phyloP scores from a whole-genome alignment of 2,888 invertebrate genomes.

The Drosophila macrothrix region DNA sequence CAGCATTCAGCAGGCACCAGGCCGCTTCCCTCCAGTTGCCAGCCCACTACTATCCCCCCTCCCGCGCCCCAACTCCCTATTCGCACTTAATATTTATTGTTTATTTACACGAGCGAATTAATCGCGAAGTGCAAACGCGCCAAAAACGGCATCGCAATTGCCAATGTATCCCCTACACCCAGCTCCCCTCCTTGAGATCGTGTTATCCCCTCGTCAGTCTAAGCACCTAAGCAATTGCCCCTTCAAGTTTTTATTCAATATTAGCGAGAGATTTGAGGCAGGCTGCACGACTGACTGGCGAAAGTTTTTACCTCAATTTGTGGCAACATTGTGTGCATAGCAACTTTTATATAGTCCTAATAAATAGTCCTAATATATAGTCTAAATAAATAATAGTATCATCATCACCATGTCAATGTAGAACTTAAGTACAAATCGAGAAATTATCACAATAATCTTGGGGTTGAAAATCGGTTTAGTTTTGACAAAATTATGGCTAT shows the following conservation, averaged over 20 bases:
- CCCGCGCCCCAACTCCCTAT: neutral
- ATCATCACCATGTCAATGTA: neutral
- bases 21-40: neutral
- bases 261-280: constrained; percentile 26
- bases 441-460: neutral
- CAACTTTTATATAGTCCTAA: neutral
- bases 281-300: constrained; percentile 24
- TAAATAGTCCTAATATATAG: neutral
- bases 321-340: constrained; percentile 21
- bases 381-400: neutral
- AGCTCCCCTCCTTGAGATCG: neutral
- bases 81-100: constrained; percentile 79
- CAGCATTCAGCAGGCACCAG: neutral
- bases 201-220: neutral
- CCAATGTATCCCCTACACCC: constrained; percentile 37
- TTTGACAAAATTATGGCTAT: neutral
- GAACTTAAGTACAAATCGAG: neutral
- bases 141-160: constrained; percentile 73
- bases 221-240: neutral
- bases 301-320: constrained; percentile 46
- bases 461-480: neutral
- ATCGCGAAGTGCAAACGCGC: constrained; percentile 79
- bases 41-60: neutral
- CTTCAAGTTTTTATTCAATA: constrained; percentile 40
- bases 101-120: constrained; percentile 80